phyloP scores from a whole-genome alignment of 2,888 invertebrate species.

The Ischnura elegans region DNA sequence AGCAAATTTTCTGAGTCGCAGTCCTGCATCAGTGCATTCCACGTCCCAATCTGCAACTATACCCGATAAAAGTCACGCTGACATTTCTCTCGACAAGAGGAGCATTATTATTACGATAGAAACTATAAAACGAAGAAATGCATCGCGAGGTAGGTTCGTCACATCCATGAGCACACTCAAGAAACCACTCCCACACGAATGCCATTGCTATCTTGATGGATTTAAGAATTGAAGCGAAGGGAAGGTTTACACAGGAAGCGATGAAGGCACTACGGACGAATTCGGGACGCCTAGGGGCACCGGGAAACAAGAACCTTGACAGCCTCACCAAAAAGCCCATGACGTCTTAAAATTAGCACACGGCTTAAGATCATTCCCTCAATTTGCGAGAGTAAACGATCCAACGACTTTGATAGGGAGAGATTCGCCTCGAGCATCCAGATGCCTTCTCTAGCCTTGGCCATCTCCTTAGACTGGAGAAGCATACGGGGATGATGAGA shows the following conservation, averaged over 20 bases:
- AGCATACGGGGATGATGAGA: not conserved
- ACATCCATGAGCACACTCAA: too few species aligned
- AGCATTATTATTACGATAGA: too few species aligned
- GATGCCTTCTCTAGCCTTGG: not conserved
- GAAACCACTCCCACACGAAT: too few species aligned
- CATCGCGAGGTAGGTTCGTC: too few species aligned
- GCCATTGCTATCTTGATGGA: not conserved
- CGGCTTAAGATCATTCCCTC: not conserved
- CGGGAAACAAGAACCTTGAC: not conserved
- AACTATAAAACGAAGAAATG: too few species aligned
- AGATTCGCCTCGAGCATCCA: not conserved
- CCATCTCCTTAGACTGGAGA: not conserved
- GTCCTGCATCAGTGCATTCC: too few species aligned
- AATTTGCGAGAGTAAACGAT: not conserved
- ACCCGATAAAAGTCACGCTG: too few species aligned
- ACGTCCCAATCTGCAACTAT: too few species aligned
- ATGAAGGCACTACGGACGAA: not conserved
- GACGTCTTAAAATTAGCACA: not conserved
- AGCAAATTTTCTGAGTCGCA: too few species aligned
- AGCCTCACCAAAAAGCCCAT: not conserved
- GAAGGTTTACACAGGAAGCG: not conserved
- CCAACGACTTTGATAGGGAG: not conserved
- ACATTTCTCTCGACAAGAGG: too few species aligned
- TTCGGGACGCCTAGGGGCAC: not conserved
- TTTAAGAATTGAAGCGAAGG: not conserved